phyloP scores from a whole-genome alignment of 2,113 vertebrate genomes.

The Istiophorus platypterus region DNA sequence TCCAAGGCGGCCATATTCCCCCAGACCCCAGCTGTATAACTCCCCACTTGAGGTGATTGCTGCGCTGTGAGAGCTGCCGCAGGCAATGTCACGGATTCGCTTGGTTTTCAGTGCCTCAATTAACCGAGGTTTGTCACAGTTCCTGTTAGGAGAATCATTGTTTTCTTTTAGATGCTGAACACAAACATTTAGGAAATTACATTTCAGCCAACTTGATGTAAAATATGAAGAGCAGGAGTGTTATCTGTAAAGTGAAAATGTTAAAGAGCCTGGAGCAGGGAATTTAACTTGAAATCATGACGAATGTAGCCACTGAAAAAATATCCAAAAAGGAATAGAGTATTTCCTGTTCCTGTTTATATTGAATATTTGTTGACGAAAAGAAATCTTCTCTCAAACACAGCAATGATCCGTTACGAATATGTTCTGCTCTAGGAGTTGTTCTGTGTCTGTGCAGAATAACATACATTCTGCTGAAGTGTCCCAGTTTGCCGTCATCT shows the following conservation, averaged over 20 bases:
- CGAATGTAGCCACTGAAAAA: neutral
- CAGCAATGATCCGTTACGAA: neutral
- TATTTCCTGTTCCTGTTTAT: too few species aligned
- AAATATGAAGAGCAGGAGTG: neutral
- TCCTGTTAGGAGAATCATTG: slow-evolving; percentile 83
- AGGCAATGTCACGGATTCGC: slow-evolving; percentile 97
- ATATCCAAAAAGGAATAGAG: neutral
- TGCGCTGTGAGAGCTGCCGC: slow-evolving; percentile 97
- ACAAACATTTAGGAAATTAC: neutral
- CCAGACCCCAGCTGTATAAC: slow-evolving; percentile 96
- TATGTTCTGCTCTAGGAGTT: neutral
- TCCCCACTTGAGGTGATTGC: slow-evolving; percentile 98
- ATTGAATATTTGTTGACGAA: neutral
- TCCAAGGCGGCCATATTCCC: slow-evolving; percentile 96
- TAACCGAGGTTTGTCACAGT: slow-evolving; percentile 97
- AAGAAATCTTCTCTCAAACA: neutral
- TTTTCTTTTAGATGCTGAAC: neutral
- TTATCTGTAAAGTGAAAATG: too few species aligned
- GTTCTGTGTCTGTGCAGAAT: neutral
- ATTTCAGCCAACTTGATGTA: neutral
- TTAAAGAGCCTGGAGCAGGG: neutral
- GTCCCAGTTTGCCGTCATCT: slow-evolving; percentile 97
- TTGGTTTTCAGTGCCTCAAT: slow-evolving; percentile 98
- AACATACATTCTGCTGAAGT: slow-evolving; percentile 98
- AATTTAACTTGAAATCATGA: neutral